Percentiles rank a stretch among this genome's conserved stretches.
phyloP scores from a whole-genome alignment of 2,888 invertebrate species.

The Craniophora ligustri region DNA sequence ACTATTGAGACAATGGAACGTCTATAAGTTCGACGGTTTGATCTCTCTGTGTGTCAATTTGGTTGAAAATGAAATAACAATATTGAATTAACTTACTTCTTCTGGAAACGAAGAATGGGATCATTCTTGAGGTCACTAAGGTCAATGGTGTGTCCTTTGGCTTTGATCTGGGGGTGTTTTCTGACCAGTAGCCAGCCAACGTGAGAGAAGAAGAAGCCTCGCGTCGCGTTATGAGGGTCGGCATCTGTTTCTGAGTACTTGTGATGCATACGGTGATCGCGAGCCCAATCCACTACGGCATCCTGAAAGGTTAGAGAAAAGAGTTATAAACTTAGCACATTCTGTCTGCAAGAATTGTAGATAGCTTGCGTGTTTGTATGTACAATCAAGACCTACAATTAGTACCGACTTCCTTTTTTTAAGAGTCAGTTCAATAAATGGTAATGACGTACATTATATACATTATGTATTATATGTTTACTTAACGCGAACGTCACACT shows the following conservation, averaged over 20 bases:
- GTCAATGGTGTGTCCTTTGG: constrained; percentile 95
- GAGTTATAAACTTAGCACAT: no score
- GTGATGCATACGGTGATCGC: constrained; percentile 95
- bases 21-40: no score
- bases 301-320: constrained; percentile 83
- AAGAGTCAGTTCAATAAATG: no score
- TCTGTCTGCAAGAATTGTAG: no score
- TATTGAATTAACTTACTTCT: constrained; percentile 90
- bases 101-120: constrained; percentile 94
- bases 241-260: constrained; percentile 98
- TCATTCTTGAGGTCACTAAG: constrained; percentile 94
- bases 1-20: no score
- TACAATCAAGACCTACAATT: no score
- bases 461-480: no score
- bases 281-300: constrained; percentile 93
- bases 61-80: neutral
- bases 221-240: constrained; percentile 96
- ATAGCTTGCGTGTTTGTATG: no score
- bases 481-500: no score
- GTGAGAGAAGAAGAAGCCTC: constrained; percentile 99
- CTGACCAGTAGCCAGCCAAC: constrained; percentile 97
- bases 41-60: no score
- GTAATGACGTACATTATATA: no score
- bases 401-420: no score
- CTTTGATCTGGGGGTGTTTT: constrained; percentile 96